Conservation (phyloP, 2,113 vertebrate genomes). For the Marmota flaviventris region DNA sequence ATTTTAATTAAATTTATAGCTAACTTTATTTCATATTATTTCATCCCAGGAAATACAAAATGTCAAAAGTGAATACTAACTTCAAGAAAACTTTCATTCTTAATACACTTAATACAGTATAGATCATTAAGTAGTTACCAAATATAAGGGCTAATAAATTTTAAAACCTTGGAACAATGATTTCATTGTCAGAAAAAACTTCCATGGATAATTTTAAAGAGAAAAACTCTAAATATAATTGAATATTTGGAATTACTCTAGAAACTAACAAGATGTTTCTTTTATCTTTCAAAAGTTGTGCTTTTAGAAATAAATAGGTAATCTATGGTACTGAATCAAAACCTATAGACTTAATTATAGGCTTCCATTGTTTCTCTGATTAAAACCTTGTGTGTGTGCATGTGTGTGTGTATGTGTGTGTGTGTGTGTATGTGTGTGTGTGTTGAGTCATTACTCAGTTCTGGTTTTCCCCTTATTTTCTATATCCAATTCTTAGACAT, state of each 20-base stretch:
- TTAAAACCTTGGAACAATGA: constrained; percentile 43
- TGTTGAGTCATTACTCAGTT: neutral
- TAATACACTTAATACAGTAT: constrained; percentile 29
- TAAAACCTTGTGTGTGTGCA: neutral
- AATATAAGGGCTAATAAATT: constrained; percentile 23
- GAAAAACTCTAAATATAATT: constrained; percentile 2
- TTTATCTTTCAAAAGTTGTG: constrained; percentile 34
- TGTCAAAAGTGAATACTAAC: constrained; percentile 54
- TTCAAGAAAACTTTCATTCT: constrained; percentile 53
- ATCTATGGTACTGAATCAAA: neutral
- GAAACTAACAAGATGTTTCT: neutral
- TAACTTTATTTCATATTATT: constrained; percentile 63
- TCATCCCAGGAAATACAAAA: constrained; percentile 68
- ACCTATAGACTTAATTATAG: neutral
- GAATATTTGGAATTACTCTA: constrained; percentile 23
- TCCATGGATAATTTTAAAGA: neutral
- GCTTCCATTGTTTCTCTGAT: constrained; percentile 4
- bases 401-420: neutral
- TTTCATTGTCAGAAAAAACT: neutral
- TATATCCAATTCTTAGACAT: neutral
- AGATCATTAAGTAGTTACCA: constrained; percentile 42
- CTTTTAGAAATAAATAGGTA: neutral
- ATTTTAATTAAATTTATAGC: constrained; percentile 72
- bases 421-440: neutral
- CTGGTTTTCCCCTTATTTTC: neutral